Conservation (phyloP, 2,113 vertebrate species). For the Microcebus ravelobensis region DNA sequence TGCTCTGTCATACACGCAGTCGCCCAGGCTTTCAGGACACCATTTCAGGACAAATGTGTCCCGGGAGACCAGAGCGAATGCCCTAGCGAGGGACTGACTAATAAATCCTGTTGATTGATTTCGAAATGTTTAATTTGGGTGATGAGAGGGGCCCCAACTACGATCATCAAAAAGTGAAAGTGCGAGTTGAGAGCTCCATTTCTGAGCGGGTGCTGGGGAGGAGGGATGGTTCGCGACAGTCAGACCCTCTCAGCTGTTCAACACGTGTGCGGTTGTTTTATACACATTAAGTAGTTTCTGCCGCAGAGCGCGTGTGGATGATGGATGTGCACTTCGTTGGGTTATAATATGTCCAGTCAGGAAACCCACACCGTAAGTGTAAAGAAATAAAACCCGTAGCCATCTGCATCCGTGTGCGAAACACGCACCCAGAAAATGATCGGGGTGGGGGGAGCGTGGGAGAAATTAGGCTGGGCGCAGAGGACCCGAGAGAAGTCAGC, state of each 20-base stretch:
- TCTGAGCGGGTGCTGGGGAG: not conserved
- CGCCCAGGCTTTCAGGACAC: slow-evolving; percentile 35
- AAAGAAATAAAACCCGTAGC: slow-evolving; percentile 49
- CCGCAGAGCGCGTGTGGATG: not conserved
- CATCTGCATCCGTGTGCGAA: not conserved
- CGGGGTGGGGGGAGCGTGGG: not conserved
- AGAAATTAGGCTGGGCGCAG: not conserved
- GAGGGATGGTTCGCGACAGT: not conserved
- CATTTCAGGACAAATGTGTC: slow-evolving; percentile 49
- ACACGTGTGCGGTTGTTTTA: slow-evolving; percentile 70
- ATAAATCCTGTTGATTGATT: slow-evolving; percentile 64
- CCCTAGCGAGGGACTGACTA: slow-evolving; percentile 31
- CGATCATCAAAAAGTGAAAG: slow-evolving; percentile 72
- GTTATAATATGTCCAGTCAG: slow-evolving; percentile 42
- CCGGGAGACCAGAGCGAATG: slow-evolving; percentile 25
- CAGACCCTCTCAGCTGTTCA: slow-evolving; percentile 58
- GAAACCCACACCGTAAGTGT: not conserved
- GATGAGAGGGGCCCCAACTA: not conserved
- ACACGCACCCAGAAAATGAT: not conserved
- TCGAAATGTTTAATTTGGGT: slow-evolving; percentile 64
- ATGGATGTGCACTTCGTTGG: slow-evolving; percentile 18
- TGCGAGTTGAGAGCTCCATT: slow-evolving; percentile 19
- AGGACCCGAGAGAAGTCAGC: slow-evolving; percentile 53
- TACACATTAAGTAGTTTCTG: slow-evolving; percentile 59
- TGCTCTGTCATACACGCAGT: not conserved